These are phyloP conservation scores for Tachycineta bicolor DNA, from an alignment of 2,113 vertebrate genomes.

Conservation along the genomic window DNA sequence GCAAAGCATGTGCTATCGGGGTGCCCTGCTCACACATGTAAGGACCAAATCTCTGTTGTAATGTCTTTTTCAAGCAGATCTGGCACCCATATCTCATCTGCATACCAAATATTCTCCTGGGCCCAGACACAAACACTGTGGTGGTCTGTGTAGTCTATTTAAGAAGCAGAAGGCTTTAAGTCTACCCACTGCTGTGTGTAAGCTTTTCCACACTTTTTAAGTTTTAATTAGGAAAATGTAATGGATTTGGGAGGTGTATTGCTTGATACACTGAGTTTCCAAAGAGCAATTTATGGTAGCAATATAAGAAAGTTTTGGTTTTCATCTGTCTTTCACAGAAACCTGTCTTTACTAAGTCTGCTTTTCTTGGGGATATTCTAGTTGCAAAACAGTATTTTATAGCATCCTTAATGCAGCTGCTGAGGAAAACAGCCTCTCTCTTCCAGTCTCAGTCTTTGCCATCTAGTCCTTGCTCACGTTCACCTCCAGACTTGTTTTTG, in stretches of 20 bases:
- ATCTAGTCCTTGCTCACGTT: background rate
- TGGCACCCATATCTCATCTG: background rate
- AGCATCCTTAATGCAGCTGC: background rate
- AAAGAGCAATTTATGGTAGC: background rate
- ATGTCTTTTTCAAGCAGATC: background rate
- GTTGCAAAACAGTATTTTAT: background rate
- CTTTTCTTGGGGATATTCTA: background rate
- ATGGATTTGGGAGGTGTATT: background rate
- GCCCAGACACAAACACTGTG: background rate
- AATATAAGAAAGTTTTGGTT: background rate
- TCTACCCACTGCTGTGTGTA: background rate
- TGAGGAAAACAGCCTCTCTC: background rate
- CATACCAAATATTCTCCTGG: background rate
- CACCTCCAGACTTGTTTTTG: background rate
- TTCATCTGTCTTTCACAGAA: constrained; percentile 13
- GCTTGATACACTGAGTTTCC: background rate
- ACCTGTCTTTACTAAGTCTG: background rate
- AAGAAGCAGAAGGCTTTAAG: background rate
- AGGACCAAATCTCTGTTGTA: background rate
- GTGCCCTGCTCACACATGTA: background rate
- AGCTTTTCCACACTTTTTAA: background rate
- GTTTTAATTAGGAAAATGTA: background rate
- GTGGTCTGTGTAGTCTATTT: background rate
- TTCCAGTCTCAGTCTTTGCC: background rate
- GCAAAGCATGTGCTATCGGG: background rate